Percentiles rank a stretch among this genome's conserved stretches.
phyloP scores from a whole-genome alignment of 2,113 vertebrate genomes.

The Camarhynchus parvulus region DNA sequence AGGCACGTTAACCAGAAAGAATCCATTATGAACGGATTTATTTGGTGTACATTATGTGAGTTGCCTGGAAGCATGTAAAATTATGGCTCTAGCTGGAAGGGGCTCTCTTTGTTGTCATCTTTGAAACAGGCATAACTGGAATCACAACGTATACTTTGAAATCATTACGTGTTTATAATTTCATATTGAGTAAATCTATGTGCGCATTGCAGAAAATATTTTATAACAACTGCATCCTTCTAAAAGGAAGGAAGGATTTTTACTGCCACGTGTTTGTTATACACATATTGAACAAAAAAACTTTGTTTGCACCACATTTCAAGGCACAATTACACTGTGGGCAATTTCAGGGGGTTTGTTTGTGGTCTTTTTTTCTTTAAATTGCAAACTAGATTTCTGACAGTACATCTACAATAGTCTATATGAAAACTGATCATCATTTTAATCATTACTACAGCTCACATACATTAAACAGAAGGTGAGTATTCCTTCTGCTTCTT shows the following conservation, averaged over 20 bases:
- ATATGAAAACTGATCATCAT: not conserved
- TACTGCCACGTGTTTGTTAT: not conserved
- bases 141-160: not conserved
- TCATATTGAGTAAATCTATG: not conserved
- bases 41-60: not conserved
- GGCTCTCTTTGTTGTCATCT: not conserved
- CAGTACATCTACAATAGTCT: not conserved
- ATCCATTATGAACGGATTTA: constrained; percentile 31
- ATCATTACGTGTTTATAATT: not conserved
- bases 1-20: constrained; percentile 5
- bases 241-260: not conserved
- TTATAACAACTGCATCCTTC: not conserved
- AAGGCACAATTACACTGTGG: not conserved
- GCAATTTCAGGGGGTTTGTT: accelerated
- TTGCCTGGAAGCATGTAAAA: not conserved
- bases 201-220: not conserved
- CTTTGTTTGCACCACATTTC: not conserved
- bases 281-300: not conserved
- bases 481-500: not conserved
- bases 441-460: not conserved
- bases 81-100: not conserved
- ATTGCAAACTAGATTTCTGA: not conserved
- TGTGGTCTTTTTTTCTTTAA: not conserved
- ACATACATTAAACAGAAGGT: not conserved
- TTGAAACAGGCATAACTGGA: not conserved